Percentiles rank a stretch among this genome's conserved stretches.
phyloP scores from a whole-genome alignment of 2,888 invertebrate species.

The Drosophila buzzatii region DNA sequence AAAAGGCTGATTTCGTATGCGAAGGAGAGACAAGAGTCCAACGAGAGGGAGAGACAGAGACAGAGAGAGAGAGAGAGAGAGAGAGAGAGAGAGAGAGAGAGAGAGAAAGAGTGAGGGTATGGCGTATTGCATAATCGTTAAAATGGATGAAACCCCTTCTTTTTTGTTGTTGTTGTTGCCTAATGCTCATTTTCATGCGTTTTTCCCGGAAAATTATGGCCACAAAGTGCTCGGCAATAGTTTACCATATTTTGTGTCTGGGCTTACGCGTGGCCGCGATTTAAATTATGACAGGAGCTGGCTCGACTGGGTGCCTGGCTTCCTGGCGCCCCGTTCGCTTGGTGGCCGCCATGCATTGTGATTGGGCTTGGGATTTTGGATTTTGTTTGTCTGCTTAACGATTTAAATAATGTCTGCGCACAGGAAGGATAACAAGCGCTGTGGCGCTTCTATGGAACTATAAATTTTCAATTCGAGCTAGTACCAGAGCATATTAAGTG shows the following conservation, averaged over 20 bases:
- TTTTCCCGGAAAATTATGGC: slow-evolving; percentile 70
- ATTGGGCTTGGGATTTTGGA: slow-evolving; percentile 30
- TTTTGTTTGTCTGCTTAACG: slow-evolving; percentile 47
- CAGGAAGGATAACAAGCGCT: slow-evolving; percentile 66
- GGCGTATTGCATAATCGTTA: slow-evolving; percentile 58
- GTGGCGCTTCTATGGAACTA: slow-evolving; percentile 62
- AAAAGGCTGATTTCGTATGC: slow-evolving; percentile 74
- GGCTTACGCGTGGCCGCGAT: slow-evolving; percentile 67
- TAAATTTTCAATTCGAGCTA: slow-evolving; percentile 56
- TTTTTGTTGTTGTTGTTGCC: slow-evolving; percentile 24
- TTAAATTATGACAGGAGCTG: slow-evolving; percentile 70
- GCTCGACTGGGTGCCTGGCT: slow-evolving; percentile 43
- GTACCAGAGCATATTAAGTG: slow-evolving; percentile 41
- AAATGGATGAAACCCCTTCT: slow-evolving; percentile 49
- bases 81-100: neutral
- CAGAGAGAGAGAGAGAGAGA: neutral
- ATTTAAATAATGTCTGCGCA: slow-evolving; percentile 67
- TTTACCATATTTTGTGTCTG: slow-evolving; percentile 63
- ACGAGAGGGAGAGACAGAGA: neutral
- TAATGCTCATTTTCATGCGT: slow-evolving; percentile 75
- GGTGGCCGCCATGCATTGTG: slow-evolving; percentile 31
- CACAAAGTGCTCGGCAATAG: slow-evolving; percentile 59
- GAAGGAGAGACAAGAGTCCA: slow-evolving; percentile 15
- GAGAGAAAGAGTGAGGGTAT: neutral
- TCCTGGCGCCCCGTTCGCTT: slow-evolving; percentile 63